Percentiles rank a stretch among this genome's conserved stretches.
Conservation (phyloP, 1,140 invertebrate genomes). For the Calephelis virginiensis region DNA sequence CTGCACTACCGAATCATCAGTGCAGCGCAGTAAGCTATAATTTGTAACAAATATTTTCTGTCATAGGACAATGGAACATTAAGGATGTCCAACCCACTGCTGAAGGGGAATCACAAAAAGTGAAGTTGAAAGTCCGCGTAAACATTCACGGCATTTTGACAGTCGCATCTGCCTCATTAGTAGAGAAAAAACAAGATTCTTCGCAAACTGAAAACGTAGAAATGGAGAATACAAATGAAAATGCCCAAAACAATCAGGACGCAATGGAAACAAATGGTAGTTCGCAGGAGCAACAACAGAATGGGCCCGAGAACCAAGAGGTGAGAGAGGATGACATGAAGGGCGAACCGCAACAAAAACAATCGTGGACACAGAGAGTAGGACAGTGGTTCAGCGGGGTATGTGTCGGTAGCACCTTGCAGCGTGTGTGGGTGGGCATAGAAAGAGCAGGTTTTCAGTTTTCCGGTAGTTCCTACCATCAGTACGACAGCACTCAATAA, state of each 20-base stretch:
- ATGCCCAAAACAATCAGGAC: constrained; percentile 70
- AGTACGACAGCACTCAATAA: constrained; percentile 8
- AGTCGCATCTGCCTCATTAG: constrained; percentile 89
- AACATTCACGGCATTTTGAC: constrained; percentile 96
- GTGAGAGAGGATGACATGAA: constrained; percentile 76
- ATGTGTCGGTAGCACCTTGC: constrained; percentile 73
- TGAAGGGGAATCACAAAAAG: constrained; percentile 94
- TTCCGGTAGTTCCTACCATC: background rate
- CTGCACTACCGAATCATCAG: too few relatives aligned
- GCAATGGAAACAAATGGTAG: constrained; percentile 68
- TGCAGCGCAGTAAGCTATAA: too few relatives aligned
- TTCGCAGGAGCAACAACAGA: constrained; percentile 64
- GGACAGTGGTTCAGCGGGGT: constrained; percentile 83
- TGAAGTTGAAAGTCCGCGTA: constrained; percentile 96
- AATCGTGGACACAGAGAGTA: constrained; percentile 83
- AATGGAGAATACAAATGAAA: constrained; percentile 74
- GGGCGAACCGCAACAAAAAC: constrained; percentile 78
- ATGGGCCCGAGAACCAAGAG: constrained; percentile 71
- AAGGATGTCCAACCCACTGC: constrained; percentile 90
- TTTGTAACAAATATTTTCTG: constrained; percentile 18
- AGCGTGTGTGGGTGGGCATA: constrained; percentile 30
- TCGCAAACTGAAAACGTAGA: constrained; percentile 80
- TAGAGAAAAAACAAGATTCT: constrained; percentile 87
- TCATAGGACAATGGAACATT: constrained; percentile 88
- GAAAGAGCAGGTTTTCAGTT: constrained; percentile 13